Conservation (phyloP, 2,888 invertebrate genomes). For the Erpobdella octoculata region DNA sequence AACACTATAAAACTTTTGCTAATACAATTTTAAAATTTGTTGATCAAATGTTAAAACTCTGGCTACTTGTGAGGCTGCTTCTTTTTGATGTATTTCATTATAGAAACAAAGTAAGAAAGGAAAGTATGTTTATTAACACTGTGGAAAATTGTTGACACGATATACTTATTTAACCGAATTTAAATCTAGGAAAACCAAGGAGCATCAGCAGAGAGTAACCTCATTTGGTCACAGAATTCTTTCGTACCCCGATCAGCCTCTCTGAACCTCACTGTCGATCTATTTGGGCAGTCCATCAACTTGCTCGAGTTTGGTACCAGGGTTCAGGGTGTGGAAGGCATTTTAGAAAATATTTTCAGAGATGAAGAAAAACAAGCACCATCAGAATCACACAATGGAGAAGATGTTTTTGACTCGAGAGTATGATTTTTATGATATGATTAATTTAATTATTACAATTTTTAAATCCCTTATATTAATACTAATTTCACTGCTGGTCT, state of each 20-base stretch:
- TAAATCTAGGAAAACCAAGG: slow-evolving; percentile 57
- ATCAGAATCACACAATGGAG: too few species aligned
- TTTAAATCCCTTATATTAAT: not conserved
- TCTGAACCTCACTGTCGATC: slow-evolving; percentile 49
- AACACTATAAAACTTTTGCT: too few species aligned
- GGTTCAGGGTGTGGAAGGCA: slow-evolving; percentile 75
- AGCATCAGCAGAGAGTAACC: slow-evolving; percentile 47
- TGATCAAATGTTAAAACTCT: too few species aligned
- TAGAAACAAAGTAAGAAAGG: too few species aligned
- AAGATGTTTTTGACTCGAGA: not conserved
- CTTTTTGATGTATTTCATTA: too few species aligned
- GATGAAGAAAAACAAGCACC: too few species aligned
- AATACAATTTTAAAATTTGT: too few species aligned
- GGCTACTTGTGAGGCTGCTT: too few species aligned
- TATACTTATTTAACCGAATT: too few species aligned
- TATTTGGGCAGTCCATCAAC: slow-evolving; percentile 75
- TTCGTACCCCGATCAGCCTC: slow-evolving; percentile 50
- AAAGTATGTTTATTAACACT: too few species aligned
- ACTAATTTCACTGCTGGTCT: too few species aligned
- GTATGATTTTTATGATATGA: not conserved
- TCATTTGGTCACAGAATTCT: slow-evolving; percentile 49
- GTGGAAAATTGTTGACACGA: too few species aligned
- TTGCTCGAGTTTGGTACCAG: slow-evolving; percentile 72
- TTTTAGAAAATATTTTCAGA: slow-evolving; percentile 73
- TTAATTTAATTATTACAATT: not conserved